Conservation (phyloP, 1,140 invertebrate species). For the Conus ventricosus region DNA sequence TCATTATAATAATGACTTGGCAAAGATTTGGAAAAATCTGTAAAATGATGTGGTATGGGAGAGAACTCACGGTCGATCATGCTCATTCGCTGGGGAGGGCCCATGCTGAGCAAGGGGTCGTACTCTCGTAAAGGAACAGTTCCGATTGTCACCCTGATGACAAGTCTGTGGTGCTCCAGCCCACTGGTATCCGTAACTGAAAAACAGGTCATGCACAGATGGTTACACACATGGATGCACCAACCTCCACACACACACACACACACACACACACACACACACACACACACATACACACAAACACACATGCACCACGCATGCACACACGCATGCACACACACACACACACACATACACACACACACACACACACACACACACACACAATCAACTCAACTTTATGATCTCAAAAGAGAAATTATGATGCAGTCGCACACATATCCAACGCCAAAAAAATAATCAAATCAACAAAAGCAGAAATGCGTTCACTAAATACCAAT, state of each 20-base stretch:
- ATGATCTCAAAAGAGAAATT: neutral
- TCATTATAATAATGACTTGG: too few species aligned
- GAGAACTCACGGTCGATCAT: conserved; percentile 31
- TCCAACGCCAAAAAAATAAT: too few species aligned
- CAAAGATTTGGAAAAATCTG: too few species aligned
- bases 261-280: too few species aligned
- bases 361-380: too few species aligned
- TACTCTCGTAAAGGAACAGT: conserved; percentile 22
- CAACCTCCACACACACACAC: too few species aligned
- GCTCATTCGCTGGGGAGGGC: conserved; percentile 22
- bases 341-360: neutral
- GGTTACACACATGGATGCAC: too few species aligned
- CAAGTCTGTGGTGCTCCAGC: conserved; percentile 31
- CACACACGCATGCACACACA: neutral
- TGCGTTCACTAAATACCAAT: too few species aligned
- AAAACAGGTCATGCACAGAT: neutral
- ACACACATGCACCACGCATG: neutral
- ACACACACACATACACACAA: too few species aligned
- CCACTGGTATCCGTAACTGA: conserved; percentile 26
- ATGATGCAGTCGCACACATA: neutral
- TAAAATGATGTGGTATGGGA: too few species aligned
- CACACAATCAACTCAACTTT: too few species aligned
- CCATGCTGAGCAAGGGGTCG: conserved; percentile 10
- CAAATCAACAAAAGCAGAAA: too few species aligned
- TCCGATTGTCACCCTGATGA: conserved; percentile 17